A percentile compares a stretch with the other conserved stretches of the same genome.
These are phyloP conservation scores for Tetrapedia diversipes DNA, from an alignment of 2,888 invertebrate species.

Conservation along the genomic window DNA sequence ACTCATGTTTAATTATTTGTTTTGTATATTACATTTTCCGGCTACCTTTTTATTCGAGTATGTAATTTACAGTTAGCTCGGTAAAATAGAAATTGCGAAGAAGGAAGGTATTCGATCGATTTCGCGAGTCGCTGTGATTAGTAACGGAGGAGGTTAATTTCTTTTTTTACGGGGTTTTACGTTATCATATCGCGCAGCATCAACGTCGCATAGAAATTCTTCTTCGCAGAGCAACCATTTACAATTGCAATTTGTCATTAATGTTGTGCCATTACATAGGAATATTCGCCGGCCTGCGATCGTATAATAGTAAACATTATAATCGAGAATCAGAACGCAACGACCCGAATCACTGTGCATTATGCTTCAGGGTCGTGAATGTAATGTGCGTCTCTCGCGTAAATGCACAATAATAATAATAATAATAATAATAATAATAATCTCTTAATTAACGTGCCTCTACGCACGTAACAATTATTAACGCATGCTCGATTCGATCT, in stretches of 20 bases:
- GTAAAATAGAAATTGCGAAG: too few species aligned
- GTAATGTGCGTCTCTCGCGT: slow-evolving; percentile 77
- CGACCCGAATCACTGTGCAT: slow-evolving; percentile 77
- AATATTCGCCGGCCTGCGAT: slow-evolving; percentile 25
- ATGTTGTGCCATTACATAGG: slow-evolving; percentile 28
- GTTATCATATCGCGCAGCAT: not conserved
- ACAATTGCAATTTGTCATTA: slow-evolving; percentile 18
- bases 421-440: slow-evolving; percentile 75
- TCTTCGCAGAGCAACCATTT: slow-evolving; percentile 10
- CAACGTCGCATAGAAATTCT: slow-evolving; percentile 1
- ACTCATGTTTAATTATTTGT: too few species aligned
- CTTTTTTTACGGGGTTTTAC: too few species aligned
- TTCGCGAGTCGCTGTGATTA: too few species aligned
- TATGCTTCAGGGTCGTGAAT: slow-evolving; percentile 76
- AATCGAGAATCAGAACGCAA: slow-evolving; percentile 68
- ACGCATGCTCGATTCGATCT: not conserved
- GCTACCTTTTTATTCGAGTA: too few species aligned
- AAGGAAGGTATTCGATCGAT: too few species aligned
- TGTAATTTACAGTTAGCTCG: too few species aligned
- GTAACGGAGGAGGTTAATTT: too few species aligned
- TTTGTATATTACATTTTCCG: too few species aligned
- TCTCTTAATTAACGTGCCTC: slow-evolving; percentile 67
- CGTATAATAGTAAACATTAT: slow-evolving; percentile 66
- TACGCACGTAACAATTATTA: slow-evolving; percentile 27
- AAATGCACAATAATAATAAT: slow-evolving; percentile 77